Evolutionary conservation across 2,113 vertebrate genomes (phyloP), one percentile per base, ranked within the genome.

Genomic region (Bettongia penicillata): DNA sequence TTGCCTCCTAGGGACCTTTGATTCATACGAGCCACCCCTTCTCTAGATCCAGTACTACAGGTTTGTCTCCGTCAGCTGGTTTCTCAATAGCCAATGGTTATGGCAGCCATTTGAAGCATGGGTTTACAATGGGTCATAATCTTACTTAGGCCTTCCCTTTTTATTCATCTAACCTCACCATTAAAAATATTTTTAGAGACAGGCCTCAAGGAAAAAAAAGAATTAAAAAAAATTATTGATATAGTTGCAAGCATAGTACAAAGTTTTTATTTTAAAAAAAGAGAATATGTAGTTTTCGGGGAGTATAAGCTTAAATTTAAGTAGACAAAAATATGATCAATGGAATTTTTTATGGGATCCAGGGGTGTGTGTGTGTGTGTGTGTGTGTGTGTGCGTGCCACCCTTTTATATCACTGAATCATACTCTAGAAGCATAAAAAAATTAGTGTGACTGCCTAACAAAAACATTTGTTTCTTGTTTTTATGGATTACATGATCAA

Each of bases 241-340:
- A 2, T 77, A 90, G 31, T 90, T 68, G 53, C 51, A 92, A 93
- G 90, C 4, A 25, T 22, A 91, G 51, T 48, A 2, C 8, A 61
- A 53, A 28, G 48, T 77, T 68, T 92, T 52, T 93, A 48, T 95
- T 90, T 93, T 51, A 52, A 92, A 89, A 84, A 84, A 51, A 93
- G 51, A 53, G 84, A 92, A 93, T 91, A 77, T 77, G 91, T 91
- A 93, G 48, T 57, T 25, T 93, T 95, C 51, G 90, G 25, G 77
- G 12, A 57, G 37, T 77, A 12, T 77, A 19, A 77, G 16, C 68
- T 43, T 84, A 84, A 84, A 61, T 53, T 95, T 53, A 84, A 51
- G 4, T 19, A 94, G 90, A 23, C 37, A 25, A 90, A 24, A 91
- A 93, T n/a, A 24, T 92, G 91, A 23, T 90, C 53, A 37, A 51